Evolutionary conservation across 2,888 invertebrate species (phyloP).

Genomic region (Periphyllus acericola): DNA sequence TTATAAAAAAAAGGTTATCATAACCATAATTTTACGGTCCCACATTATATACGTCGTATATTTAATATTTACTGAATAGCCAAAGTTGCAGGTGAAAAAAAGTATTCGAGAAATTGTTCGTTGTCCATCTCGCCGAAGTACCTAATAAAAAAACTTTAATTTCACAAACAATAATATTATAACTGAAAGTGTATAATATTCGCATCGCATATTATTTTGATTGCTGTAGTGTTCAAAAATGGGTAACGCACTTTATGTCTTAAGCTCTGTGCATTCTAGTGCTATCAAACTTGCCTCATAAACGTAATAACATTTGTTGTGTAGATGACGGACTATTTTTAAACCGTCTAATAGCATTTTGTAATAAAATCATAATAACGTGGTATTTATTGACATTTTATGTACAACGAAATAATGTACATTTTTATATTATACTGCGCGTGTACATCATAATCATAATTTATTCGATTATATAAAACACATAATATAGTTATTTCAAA

Average conservation of each 20-base stretch:
- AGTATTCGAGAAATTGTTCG: not conserved
- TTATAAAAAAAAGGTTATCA: conserved; percentile 12
- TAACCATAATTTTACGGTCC: not conserved
- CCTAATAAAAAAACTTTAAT: not conserved
- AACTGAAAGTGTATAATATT: not conserved
- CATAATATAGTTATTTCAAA: too few species aligned
- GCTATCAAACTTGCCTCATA: not conserved
- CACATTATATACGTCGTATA: not conserved
- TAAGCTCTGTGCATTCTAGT: not conserved
- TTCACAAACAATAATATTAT: conserved; percentile 13
- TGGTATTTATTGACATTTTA: too few species aligned
- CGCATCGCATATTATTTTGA: conserved; percentile 4
- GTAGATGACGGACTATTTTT: not conserved
- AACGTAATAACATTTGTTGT: too few species aligned
- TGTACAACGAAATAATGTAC: too few species aligned
- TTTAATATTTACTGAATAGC: not conserved
- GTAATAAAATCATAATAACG: not conserved
- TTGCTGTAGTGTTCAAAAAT: not conserved
- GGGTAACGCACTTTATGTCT: not conserved
- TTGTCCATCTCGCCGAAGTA: not conserved
- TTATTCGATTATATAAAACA: too few species aligned
- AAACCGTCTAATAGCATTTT: not conserved
- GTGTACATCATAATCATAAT: too few species aligned
- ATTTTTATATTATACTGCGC: too few species aligned
- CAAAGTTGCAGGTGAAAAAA: not conserved